Evolutionary conservation across 2,797 vertebrate genomes (phyloP), one percentile per base, ranked within the genome.

Genomic region (Melanotaenia pygmaea): DNA sequence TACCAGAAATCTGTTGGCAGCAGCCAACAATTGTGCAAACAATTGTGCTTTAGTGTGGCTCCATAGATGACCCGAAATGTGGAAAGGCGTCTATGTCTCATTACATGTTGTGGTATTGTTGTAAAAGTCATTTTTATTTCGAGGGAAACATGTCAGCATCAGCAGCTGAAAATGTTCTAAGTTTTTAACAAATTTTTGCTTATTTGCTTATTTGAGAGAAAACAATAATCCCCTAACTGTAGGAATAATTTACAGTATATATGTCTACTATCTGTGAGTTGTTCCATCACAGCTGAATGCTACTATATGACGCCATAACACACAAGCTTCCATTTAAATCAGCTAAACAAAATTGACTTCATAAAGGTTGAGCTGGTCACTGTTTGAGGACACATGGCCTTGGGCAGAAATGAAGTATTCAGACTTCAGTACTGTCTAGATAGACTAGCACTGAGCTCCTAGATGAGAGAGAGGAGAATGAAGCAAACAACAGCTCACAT

Each of bases 301-400:
- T 54, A 62, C 40, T 57, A 14, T 10, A 22, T 13, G n/a, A 9
- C 34, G 77, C 56, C 56, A 62, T 2, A 45, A 70, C 34, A 54
- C 22, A 32, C 32, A 43, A 22, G 59, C 24, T 38, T 38, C 5
- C n/a, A 61, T 80, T 53, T 1, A 64, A 18, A 70, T 60, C 61
- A 50, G 59, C 35, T 73, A 24, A 51, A 40, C 32, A 67, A 34
- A 64, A 64, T 18, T 73, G 77, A 63, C 67, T 82, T 76, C 76
- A 75, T 75, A 74, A 73, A 32, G 43, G 35, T 18, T 63, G 37
- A 18, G 47, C 71, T 76, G 81, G 45, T 81, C 59, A 13, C 54
- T 77, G 67, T 78, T 69, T 51, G 70, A 75, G 76, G 67, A 76
- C 70, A 51, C 60, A 76, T 70, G 59, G 45, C 79, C 70, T 3